Evolutionary conservation across 2,797 vertebrate genomes (phyloP).

Genomic region (Anguilla megastoma): DNA sequence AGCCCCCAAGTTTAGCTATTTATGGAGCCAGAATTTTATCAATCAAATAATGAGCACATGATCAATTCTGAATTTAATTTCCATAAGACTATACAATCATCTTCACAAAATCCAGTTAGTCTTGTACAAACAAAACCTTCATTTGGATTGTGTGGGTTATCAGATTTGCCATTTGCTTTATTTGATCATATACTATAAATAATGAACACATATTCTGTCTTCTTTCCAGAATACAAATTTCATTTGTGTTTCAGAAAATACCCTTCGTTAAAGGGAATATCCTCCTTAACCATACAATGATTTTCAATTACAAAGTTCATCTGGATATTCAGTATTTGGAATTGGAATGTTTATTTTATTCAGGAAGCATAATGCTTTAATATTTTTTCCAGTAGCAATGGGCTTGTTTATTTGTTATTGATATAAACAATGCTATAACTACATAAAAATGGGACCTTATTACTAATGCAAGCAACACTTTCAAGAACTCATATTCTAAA

Average conservation of each 20-base stretch:
- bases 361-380: neutral
- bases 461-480: too few relatives aligned
- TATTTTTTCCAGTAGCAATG: neutral
- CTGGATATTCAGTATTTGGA: neutral
- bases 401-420: neutral
- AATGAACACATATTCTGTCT: neutral
- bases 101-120: neutral
- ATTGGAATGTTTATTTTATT: neutral
- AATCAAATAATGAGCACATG: neutral
- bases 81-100: neutral
- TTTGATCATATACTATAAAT: neutral
- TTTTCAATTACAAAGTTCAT: neutral
- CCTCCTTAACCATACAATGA: neutral
- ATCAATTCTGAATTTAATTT: neutral
- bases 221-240: neutral
- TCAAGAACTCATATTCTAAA: too few relatives aligned
- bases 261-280: neutral
- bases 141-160: neutral
- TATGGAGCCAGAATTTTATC: neutral
- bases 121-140: conserved; percentile 1
- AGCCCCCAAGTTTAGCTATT: neutral
- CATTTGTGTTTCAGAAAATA: neutral
- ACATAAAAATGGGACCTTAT: too few relatives aligned
- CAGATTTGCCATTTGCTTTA: neutral
- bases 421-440: neutral